Evolutionary conservation across 2,113 vertebrate genomes (phyloP), one percentile per base, ranked within the genome.

Genomic region (Tautogolabrus adspersus): DNA sequence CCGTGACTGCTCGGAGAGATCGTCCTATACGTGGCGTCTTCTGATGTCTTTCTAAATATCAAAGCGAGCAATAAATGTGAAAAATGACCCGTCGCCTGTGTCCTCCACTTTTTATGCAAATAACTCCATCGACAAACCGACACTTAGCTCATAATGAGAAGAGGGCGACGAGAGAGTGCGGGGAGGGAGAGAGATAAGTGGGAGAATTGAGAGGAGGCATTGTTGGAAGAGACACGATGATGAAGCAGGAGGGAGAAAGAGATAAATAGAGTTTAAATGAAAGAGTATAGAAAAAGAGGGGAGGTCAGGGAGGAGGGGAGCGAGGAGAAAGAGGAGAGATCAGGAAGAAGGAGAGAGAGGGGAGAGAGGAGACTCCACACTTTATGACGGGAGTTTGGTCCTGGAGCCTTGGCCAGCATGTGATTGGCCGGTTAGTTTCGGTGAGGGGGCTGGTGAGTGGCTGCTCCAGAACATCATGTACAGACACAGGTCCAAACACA

Each of bases 51-150:
- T 68, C 77, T 61, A 75, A 89, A 87, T 85, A 91, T 89, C 87
- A 89, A 81, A 84, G 73, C 63, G 13, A 66, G 46, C 67, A 59
- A 74, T 86, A 63, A 84, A 85, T 64, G 75, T 85, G 83, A 92
- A 79, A 87, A 89, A 83, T 79, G 38, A 63, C 81, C 80, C 3
- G 59, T 64, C 22, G 76, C 77, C 81, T 80, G 85, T 87, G 82
- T 86, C 90, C 89, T 89, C 22, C 58, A 61, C 60, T 87, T 79
- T 87, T 87, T 88, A 88, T 91, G 91, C 89, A 90, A 91, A 90
- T 91, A 83, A 75, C 56, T n/a, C 66, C 74, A 67, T 86, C 59
- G 82, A 87, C 86, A 83, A 88, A 88, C 68, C 81, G 88, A 87
- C 87, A 87, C 87, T 92, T 79, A 82, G 56, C 83, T 82, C 80